Base-by-base conservation (phyloP, 2,797 vertebrate genomes). In the Apogon talboti region DNA sequence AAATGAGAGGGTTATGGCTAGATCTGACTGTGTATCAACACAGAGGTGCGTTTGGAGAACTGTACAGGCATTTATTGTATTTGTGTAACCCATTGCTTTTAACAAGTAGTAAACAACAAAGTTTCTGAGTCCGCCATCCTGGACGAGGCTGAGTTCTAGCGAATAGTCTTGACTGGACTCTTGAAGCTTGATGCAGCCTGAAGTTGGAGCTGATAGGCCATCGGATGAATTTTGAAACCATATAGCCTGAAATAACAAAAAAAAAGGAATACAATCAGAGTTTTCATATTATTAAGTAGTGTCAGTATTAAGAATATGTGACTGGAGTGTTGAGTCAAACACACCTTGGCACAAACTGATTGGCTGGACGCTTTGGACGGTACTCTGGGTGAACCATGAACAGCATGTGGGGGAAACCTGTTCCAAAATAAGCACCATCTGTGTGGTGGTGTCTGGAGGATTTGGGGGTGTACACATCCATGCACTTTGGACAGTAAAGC, bases 381-480 rank as follows among this genome's bases (percentile, higher is more conserved):
- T 98, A 97, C 87, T 98, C 96, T 1, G 96, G 96, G 78, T 98
- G 96, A 88, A 98, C 96, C 96, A 98, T 98, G 85, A 97, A 98
- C 10, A 98, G 93, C 96, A 98, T 98, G 89, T 97, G 96, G 24
- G 96, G 96, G 85, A 98, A 98, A 13, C 96, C 96, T 0, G 96
- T 98, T 58, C 96, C 96, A 66, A 97, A 98, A 79, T 97, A 98
- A 37, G 96, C 96, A 62, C 96, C 96, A 46, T 98, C 96, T 0
- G 96, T 98, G 89, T 98, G 96, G 87, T 97, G 96, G 85, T 98
- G 96, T 70, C 96, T 90, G 3, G 96, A 97, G 1, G 96, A 97
- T 73, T 98, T 98, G 19, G 96, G 96, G 1, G 96, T 97, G 92
- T 98, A 98, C 51, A 98, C 96, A 28, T 98, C 96, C 96, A 98